Base-by-base conservation (phyloP, 2,888 invertebrate species). In the Encarsia formosa region DNA sequence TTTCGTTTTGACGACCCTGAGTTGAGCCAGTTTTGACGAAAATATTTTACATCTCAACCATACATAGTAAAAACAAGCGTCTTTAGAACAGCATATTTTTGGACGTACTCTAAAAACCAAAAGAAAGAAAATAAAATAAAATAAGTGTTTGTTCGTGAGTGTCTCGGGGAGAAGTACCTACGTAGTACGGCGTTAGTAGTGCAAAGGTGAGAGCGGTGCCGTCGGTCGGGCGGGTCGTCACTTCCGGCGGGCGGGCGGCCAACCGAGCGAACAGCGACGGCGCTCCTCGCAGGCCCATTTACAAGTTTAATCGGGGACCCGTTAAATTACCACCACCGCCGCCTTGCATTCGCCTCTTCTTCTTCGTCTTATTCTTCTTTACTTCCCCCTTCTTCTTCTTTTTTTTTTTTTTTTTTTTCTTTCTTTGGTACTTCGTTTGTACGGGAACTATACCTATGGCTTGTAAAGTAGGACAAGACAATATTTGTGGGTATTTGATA, bases 251-350 rank as follows among this genome's bases (percentile, higher is more conserved):
- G n/a, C n/a, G n/a, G n/a, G n/a, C n/a, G 66, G 49, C 37, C 69
- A 66, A 70, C 64, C 62, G 67, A 70, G 65, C 66, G 65, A 9
- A 35, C 47, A 38, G 23, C 51, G 41, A 29, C 22, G 22, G 24
- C 26, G 35, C 49, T 45, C 44, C 29, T 34, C n/a, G 19, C 22
- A 19, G 9, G 45, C 31, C 29, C 67, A 73, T 74, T 73, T 73
- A 70, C 70, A 74, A 74, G 73, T 73, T 74, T 73, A 74, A 74
- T 74, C 73, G 68, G 69, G 59, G 65, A 62, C 66, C 69, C 71
- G 69, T 70, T 70, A 69, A 73, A 71, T 70, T 69, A 52, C 52
- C 45, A 18, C 19, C 11, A 15, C 22, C 32, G 9, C 13, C 24
- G 19, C 29, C 22, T 19, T 11, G 19, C 37, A 15, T 5, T n/a